phyloP scores from a whole-genome alignment of 2,797 vertebrate genomes.

The Caiman crocodilus region DNA sequence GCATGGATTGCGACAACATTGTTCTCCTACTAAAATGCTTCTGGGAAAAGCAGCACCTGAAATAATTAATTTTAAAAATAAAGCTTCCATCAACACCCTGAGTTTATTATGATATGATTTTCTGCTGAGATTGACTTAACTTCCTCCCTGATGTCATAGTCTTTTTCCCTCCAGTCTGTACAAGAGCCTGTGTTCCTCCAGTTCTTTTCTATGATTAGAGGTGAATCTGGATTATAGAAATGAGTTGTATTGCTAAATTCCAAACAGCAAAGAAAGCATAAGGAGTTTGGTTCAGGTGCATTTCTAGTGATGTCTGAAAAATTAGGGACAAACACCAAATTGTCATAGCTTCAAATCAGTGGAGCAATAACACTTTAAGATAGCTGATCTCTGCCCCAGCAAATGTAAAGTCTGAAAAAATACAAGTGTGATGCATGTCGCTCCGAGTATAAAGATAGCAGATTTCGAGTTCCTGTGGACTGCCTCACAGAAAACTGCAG shows the following conservation, averaged over 20 bases:
- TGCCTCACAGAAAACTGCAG: too few relatives aligned
- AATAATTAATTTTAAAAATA: conserved; percentile 13
- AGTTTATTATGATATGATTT: background rate
- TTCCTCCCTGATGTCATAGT: background rate
- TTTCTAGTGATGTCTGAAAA: background rate
- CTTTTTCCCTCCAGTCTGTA: background rate
- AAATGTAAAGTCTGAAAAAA: background rate
- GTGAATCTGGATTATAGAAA: background rate
- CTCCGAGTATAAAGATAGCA: too few relatives aligned
- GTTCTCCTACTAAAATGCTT: background rate
- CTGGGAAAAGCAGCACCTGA: background rate
- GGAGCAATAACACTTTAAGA: background rate
- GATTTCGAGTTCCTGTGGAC: too few relatives aligned
- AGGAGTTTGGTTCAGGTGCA: background rate
- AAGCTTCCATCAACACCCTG: background rate
- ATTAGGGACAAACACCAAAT: background rate
- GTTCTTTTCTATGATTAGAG: background rate
- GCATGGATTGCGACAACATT: background rate
- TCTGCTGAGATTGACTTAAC: background rate
- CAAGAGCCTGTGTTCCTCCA: background rate
- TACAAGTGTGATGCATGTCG: background rate
- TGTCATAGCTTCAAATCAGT: background rate
- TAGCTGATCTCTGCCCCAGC: background rate
- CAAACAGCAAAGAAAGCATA: background rate
- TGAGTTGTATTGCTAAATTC: background rate